These are phyloP conservation scores for Anabas testudineus DNA, from an alignment of 2,797 vertebrate genomes.

Conservation along the genomic window DNA sequence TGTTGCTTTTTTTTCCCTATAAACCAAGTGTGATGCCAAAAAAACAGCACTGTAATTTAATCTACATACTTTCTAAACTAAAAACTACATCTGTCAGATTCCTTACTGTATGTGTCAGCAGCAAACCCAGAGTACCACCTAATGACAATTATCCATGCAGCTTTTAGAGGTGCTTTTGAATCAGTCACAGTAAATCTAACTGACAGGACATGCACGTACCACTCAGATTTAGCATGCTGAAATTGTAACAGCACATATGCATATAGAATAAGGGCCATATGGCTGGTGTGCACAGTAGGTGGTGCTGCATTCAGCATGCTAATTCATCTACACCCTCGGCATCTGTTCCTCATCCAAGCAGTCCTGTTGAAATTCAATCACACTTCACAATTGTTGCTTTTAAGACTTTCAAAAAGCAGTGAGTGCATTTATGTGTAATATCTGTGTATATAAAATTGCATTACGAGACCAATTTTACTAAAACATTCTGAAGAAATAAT, in stretches of 20 bases:
- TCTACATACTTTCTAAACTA: background rate
- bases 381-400: constrained; percentile 9
- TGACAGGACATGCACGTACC: background rate
- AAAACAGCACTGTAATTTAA: constrained; percentile 2
- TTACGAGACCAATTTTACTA: background rate
- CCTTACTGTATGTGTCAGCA: background rate
- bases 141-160: constrained; percentile 3
- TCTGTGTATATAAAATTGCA: background rate
- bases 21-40: too few species aligned
- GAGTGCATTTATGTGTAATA: background rate
- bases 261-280: constrained; percentile 42
- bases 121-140: background rate
- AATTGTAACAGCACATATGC: constrained; percentile 30
- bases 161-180: constrained; percentile 13
- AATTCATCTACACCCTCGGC: constrained; percentile 25
- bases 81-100: background rate
- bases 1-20: constrained; percentile 40
- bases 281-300: constrained; percentile 15
- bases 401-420: background rate
- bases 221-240: constrained; percentile 48
- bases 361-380: constrained; percentile 8
- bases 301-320: constrained; percentile 41
- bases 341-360: constrained; percentile 17
- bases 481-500: background rate
- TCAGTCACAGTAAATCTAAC: constrained; percentile 4